These are phyloP conservation scores for Tigriopus californicus DNA, from an alignment of 2,888 invertebrate genomes.

Conservation along the genomic window DNA sequence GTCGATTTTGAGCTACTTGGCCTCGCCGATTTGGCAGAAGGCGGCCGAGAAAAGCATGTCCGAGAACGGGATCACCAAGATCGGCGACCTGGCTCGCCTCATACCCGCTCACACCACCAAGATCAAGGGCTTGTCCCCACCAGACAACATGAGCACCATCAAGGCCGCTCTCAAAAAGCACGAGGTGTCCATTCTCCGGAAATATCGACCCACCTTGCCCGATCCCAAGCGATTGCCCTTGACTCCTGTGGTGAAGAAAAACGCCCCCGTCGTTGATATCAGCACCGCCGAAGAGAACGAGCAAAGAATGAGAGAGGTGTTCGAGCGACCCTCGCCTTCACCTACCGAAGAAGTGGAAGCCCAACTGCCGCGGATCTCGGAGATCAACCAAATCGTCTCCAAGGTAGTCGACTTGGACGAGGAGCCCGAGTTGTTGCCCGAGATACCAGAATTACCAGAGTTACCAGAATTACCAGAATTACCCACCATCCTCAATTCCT, in stretches of 20 bases:
- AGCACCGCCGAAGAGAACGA: slow-evolving; percentile 15
- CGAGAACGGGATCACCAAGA: not conserved
- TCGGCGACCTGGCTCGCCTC: not conserved
- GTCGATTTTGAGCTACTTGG: not conserved
- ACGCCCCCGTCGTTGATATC: slow-evolving; percentile 5
- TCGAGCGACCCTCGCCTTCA: slow-evolving; percentile 13
- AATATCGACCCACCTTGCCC: not conserved
- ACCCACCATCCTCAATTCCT: too few relatives aligned
- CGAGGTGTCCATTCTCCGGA: not conserved
- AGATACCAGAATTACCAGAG: too few relatives aligned
- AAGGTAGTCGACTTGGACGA: too few relatives aligned
- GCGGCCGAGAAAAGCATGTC: slow-evolving; percentile 6
- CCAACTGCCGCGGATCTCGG: too few relatives aligned
- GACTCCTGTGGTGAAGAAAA: not conserved
- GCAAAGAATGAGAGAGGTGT: slow-evolving; percentile 6
- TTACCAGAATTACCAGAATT: too few relatives aligned
- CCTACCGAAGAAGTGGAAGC: slow-evolving; percentile 5
- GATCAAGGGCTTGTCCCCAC: slow-evolving; percentile 1
- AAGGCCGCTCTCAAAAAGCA: not conserved
- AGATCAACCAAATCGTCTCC: too few relatives aligned
- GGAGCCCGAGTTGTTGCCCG: too few relatives aligned
- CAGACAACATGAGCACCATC: not conserved
- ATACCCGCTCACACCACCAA: not conserved
- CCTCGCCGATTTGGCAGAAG: slow-evolving; percentile 2
- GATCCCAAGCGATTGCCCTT: not conserved